Percentiles rank a stretch among this genome's conserved stretches.
phyloP scores from a whole-genome alignment of 2,888 invertebrate species.

The Mactromeris polynyma region DNA sequence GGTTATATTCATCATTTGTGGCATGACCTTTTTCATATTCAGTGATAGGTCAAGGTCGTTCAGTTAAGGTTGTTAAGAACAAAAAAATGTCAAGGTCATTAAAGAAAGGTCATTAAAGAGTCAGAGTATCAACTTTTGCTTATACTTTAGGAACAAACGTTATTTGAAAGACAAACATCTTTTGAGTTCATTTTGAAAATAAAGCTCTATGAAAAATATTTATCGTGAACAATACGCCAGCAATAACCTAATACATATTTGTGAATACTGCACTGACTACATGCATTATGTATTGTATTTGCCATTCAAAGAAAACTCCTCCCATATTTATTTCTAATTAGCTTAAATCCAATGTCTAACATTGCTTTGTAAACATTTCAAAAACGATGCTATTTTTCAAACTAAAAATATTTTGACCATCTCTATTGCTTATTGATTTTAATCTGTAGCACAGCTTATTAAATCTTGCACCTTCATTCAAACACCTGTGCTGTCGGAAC shows the following conservation, averaged over 20 bases:
- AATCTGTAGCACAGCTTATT: constrained; percentile 3
- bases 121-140: no score
- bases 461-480: neutral
- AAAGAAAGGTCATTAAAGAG: no score
- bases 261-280: neutral
- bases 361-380: neutral
- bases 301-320: neutral
- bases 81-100: no score
- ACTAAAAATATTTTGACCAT: neutral
- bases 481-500: constrained; percentile 12
- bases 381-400: neutral
- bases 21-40: no score
- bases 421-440: constrained; percentile 13
- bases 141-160: no score
- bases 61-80: no score
- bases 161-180: neutral
- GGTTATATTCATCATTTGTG: no score
- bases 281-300: neutral
- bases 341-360: constrained; percentile 11
- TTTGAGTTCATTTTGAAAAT: neutral
- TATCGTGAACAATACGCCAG: neutral
- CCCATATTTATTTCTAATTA: constrained; percentile 5
- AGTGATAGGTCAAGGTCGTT: no score
- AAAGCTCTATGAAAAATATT: neutral
- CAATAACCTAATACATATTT: neutral